Conservation (phyloP, 2,797 vertebrate species). For the Enteromius thamalakanensis region DNA sequence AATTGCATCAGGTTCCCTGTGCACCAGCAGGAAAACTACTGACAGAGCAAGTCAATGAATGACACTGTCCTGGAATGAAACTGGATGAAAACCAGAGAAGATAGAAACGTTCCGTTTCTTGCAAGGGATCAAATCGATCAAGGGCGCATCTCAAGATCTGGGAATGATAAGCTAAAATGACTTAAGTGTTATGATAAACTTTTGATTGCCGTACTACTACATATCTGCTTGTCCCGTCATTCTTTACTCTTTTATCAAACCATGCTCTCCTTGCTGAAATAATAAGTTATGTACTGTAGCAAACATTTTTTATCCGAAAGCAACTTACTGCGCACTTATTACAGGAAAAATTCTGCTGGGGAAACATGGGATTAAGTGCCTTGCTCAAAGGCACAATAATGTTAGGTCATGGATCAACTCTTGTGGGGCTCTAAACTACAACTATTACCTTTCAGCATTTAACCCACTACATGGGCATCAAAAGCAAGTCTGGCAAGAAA, state of each 20-base stretch:
- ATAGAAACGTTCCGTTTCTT: neutral
- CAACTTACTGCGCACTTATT: neutral
- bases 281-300: neutral
- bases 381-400: neutral
- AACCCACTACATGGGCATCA: neutral
- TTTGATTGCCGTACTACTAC: neutral
- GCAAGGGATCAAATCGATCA: neutral
- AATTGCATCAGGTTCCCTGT: constrained; percentile 31
- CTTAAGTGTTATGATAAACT: neutral
- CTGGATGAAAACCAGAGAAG: neutral
- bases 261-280: neutral
- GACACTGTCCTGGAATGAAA: neutral
- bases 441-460: neutral
- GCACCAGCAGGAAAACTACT: constrained; percentile 11
- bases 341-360: neutral
- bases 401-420: constrained; percentile 11
- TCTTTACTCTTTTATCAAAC: neutral
- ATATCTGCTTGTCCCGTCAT: neutral
- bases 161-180: neutral
- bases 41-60: constrained; percentile 14
- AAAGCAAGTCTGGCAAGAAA: neutral
- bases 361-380: neutral
- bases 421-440: neutral
- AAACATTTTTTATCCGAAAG: neutral
- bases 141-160: neutral